Base-by-base conservation (phyloP, 2,113 vertebrate genomes). In the Clinocottus analis region DNA sequence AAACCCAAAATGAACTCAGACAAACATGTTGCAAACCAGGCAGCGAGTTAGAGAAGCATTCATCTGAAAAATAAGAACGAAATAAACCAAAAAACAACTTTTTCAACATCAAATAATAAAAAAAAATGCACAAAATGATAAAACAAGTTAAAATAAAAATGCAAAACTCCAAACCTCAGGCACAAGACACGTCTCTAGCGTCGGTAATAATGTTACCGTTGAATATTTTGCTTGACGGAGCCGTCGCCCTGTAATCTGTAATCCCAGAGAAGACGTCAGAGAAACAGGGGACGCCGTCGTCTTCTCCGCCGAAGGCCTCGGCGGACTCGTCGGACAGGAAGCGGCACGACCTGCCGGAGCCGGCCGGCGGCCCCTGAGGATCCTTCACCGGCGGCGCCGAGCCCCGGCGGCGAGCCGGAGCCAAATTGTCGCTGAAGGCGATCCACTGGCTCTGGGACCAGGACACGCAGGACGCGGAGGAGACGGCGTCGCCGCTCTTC, bases 391-490 rank as follows among this genome's bases (percentile, higher is more conserved):
- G 39, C 11, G 91, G 72, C 59, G 89, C 84, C 47, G 86, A 2
- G 55, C 72, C 91, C 71, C 74, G 86, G 35, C 80, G 87, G 63
- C 79, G 93, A 72, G 87, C 55, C 31, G 75, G 87, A 73, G 91
- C 79, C 63, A 91, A 90, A 73, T 92, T 87, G 84, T 96, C 94
- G 66, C 91, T 92, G 91, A 96, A 96, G 82, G 93, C 95, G 70
- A 96, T 94, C 94, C 96, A 96, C 79, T 95, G 94, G 91, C 90
- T 96, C 69, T 94, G 95, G 55, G 93, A 93, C 92, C 83, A 89
- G 72, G 92, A 94, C 87, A 90, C 65, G 55, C 83, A 89, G 72
- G 92, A 94, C 87, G 90, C 65, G 55, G 85, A 85, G 82, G 85
- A 80, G 78, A 93, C 90, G 65, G 89, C 71, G 69, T 91, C 89